phyloP scores from a whole-genome alignment of 2,888 invertebrate genomes.

The Torymus auratus region DNA sequence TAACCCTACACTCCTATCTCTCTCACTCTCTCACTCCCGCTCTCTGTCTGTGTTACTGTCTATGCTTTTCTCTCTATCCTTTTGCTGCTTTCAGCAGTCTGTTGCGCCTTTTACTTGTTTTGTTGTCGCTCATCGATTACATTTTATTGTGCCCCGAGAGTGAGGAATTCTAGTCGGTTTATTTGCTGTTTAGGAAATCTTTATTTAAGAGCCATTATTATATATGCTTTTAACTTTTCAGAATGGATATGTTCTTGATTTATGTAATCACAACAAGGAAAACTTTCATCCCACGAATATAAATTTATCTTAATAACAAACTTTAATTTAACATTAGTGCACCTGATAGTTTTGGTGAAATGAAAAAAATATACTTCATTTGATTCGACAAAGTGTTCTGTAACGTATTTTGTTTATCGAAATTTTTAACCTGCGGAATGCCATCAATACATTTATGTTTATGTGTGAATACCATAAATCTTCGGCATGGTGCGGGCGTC shows the following conservation, averaged over 20 bases:
- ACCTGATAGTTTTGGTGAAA: too few relatives aligned
- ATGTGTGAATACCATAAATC: too few relatives aligned
- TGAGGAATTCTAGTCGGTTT: constrained; percentile 6
- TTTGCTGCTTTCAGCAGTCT: constrained; percentile 45
- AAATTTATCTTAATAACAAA: too few relatives aligned
- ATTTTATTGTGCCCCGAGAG: constrained; percentile 35
- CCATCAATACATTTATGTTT: too few relatives aligned
- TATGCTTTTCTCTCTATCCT: constrained; percentile 36
- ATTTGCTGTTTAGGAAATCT: not conserved
- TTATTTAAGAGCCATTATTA: not conserved
- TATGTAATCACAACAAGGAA: too few relatives aligned
- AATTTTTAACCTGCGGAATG: too few relatives aligned
- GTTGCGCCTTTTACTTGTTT: constrained; percentile 35
- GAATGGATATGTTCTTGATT: not conserved
- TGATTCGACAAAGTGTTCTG: too few relatives aligned
- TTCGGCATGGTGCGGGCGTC: too few relatives aligned
- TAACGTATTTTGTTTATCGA: too few relatives aligned
- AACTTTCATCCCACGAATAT: too few relatives aligned
- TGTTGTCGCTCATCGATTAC: constrained; percentile 52
- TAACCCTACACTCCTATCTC: constrained; percentile 24
- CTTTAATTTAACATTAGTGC: too few relatives aligned
- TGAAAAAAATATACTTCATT: too few relatives aligned
- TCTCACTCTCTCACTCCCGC: constrained; percentile 7
- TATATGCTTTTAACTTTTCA: constrained; percentile 1
- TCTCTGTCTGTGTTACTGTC: constrained; percentile 17